Base-by-base conservation (phyloP, 2,113 vertebrate species). In the Tursiops truncatus region DNA sequence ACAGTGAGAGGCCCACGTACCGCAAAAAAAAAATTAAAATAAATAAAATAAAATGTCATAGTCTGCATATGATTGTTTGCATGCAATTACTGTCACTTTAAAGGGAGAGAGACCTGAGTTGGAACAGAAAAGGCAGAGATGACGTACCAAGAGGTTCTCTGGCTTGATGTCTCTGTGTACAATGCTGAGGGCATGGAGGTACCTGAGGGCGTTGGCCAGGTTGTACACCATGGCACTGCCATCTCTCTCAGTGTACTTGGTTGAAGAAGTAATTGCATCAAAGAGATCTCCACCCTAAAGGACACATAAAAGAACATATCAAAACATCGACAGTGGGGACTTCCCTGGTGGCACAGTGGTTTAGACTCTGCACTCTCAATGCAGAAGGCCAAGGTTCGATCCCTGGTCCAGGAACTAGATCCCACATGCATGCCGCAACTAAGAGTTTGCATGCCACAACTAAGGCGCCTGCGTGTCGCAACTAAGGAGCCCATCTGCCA, bases 81-180 rank as follows among this genome's bases (percentile, higher is more conserved):
- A 87, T 36, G 82, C 14, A 53, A 88, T 20, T 44, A 60, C 38
- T 50, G 82, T 53, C 83, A 96, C 96, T 96, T 87, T 31, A 73
- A 38, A 85, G 53, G 71, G 15, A 67, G 15, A 73, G 14, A 77
- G 26, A 8, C 26, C 8, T 20, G 38, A 81, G 80, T 21, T 87
- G 91, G 65, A 88, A 94, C n/a, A 28, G 56, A 44, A n/a, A n/a
- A 17, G 21, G 53, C n/a, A 91, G 93, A 79, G 94, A 25, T 18
- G 53, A 71, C 95, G 0, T 99, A 99, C 99, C 99, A 99, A 98
- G 80, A 99, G 99, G 95, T 99, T 99, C 98, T 99, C 99, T 4
- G 99, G 99, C 97, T 99, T 99, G 98, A 99, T 99, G 97, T 99
- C 99, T 96, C 99, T 99, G 98, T 99, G 99, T 50, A 99, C 99